A percentile compares a stretch with the other conserved stretches of the same genome.
Conservation (phyloP, 2,113 vertebrate species). For the Cisticola juncidis region DNA sequence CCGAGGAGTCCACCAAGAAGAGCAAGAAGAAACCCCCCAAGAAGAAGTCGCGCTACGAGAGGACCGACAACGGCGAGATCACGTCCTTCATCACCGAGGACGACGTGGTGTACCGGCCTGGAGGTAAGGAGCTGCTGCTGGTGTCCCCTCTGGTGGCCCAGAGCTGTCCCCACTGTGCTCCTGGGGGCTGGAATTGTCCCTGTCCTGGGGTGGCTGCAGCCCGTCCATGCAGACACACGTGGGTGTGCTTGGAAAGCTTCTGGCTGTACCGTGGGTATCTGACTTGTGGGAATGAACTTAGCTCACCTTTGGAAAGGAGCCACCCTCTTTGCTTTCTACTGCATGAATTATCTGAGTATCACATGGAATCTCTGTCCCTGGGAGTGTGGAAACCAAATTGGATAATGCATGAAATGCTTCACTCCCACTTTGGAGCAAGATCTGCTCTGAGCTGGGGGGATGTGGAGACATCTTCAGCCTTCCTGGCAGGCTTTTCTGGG, state of each 20-base stretch:
- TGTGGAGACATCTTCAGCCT: neutral
- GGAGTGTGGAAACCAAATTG: neutral
- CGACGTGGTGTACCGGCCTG: conserved; percentile 92
- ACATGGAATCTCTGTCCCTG: neutral
- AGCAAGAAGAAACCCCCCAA: conserved; percentile 96
- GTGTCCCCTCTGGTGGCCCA: neutral
- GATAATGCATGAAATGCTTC: neutral
- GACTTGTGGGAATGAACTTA: neutral
- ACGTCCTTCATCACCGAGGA: conserved; percentile 97
- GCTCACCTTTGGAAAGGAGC: neutral
- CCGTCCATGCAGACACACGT: rapidly evolving
- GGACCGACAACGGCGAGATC: conserved; percentile 93
- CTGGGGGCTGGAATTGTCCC: rapidly evolving
- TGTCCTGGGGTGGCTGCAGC: neutral
- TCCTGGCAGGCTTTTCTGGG: neutral
- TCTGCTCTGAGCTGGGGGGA: neutral
- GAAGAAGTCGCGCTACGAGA: conserved; percentile 96
- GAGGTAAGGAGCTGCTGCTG: conserved; percentile 78
- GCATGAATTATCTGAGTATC: neutral
- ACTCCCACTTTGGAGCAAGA: rapidly evolving
- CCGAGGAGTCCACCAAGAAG: conserved; percentile 91
- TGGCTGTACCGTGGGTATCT: rapidly evolving
- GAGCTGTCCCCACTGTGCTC: no score
- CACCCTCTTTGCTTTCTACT: neutral
- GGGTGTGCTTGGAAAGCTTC: neutral